Base-by-base conservation (phyloP, 2,888 invertebrate species). In the Tanypteryx hageni region DNA sequence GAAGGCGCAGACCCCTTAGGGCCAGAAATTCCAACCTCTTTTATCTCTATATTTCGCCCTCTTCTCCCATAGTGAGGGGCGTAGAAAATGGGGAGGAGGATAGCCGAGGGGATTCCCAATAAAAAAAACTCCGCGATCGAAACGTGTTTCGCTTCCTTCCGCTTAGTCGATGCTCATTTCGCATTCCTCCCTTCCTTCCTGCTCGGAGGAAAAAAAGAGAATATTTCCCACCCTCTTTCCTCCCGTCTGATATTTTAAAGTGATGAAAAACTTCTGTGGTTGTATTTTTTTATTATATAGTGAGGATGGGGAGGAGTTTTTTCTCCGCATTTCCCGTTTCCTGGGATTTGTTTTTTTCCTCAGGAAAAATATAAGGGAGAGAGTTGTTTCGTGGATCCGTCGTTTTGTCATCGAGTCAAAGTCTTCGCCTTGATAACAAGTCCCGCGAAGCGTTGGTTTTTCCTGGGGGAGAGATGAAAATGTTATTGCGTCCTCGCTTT, bases 61-160 rank as follows among this genome's bases (percentile, higher is more conserved):
- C 31, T 5, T 64, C 89, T 89, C 89, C 56, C 89, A n/a, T 61
- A 18, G n/a, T 2, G 56, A n/a, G 44, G 16, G 14, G n/a, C n/a
- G n/a, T n/a, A 18, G 14, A 56, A 5, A n/a, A n/a, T n/a, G n/a
- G 56, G 83, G 56, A 16, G 83, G 9, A 57, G 16, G 7, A 56
- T 57, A 14, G 86, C 61, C 27, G 86, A 44, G 89, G 59, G 86
- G 57, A 18, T 89, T 89, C 61, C 89, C 89, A 68, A 89, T 89
- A 89, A 89, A 89, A 83, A 82, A 89, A 64, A 64, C 8, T 31
- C 86, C 18, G 86, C 89, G 89, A 89, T 89, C 89, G 89, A 61
- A 89, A 64, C 44, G 89, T 89, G 89, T 89, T 89, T 89, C 64
- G 89, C 64, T 44, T 44, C 86, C 86, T 86, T 86, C 86, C 89